A percentile compares a stretch with the other conserved stretches of the same genome.
Evolutionary conservation across 2,797 vertebrate genomes (phyloP).

Genomic region (Sandelia bainsii): DNA sequence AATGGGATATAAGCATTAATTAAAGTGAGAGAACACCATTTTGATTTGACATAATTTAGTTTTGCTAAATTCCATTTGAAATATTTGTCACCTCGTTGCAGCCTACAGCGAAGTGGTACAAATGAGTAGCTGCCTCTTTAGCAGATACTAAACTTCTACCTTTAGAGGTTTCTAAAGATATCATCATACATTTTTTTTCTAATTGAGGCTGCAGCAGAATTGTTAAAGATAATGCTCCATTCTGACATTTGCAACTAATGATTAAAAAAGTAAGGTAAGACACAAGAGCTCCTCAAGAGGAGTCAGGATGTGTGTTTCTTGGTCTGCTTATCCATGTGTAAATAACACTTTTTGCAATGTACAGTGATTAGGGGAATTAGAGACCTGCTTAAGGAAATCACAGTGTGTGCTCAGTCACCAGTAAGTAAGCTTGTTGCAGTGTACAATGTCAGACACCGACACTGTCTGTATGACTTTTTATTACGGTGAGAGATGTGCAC

Average conservation of each 20-base stretch:
- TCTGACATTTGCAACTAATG: slow-evolving; percentile 9
- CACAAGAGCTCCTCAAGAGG: slow-evolving; percentile 13
- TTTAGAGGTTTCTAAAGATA: slow-evolving; percentile 4
- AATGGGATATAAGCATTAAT: too few relatives aligned
- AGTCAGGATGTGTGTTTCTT: slow-evolving; percentile 27
- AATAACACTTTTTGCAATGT: slow-evolving; percentile 45
- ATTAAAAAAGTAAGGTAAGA: neutral
- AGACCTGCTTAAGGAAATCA: slow-evolving; percentile 35
- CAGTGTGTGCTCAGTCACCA: slow-evolving; percentile 19
- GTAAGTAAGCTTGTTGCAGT: slow-evolving; percentile 3
- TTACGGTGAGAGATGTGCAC: neutral
- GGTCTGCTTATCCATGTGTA: slow-evolving; percentile 35
- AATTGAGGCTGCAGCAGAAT: neutral
- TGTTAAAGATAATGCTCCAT: neutral
- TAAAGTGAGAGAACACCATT: too few relatives aligned
- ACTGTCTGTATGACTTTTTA: slow-evolving; percentile 17
- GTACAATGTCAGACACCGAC: slow-evolving; percentile 11
- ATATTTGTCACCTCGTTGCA: slow-evolving; percentile 1
- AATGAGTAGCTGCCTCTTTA: neutral
- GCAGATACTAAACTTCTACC: neutral
- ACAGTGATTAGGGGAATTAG: slow-evolving; percentile 50
- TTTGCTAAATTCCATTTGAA: neutral
- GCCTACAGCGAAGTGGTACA: neutral
- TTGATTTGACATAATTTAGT: too few relatives aligned
- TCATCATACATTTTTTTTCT: neutral